Conservation (phyloP, 2,113 vertebrate genomes). For the Pitta sordida region DNA sequence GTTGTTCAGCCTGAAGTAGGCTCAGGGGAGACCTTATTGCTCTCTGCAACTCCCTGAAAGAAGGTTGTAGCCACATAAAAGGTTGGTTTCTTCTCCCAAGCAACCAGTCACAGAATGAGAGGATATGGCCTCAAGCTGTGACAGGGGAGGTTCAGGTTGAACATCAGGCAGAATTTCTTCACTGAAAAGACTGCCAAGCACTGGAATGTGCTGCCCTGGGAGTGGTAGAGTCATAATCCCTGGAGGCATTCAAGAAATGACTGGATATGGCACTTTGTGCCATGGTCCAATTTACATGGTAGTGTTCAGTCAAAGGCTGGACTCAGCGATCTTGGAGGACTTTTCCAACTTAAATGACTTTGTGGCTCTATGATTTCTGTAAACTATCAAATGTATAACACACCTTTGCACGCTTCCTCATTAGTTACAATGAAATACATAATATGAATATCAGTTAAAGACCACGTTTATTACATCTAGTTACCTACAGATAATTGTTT, state of each 20-base stretch:
- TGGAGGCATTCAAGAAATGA: background rate
- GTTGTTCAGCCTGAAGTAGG: background rate
- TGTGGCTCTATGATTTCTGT: rapidly evolving
- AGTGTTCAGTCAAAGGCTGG: background rate
- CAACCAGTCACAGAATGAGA: background rate
- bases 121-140: background rate
- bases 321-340: background rate
- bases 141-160: background rate
- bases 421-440: background rate
- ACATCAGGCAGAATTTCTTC: background rate
- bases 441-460: background rate
- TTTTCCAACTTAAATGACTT: background rate
- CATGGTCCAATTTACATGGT: background rate
- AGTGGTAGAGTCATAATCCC: background rate
- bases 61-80: background rate
- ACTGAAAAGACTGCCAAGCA: background rate
- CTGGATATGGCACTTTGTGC: background rate
- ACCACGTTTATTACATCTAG: background rate
- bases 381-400: background rate
- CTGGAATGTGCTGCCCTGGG: background rate
- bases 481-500: background rate
- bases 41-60: background rate
- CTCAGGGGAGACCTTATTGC: background rate
- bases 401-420: background rate
- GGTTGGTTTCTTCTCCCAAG: background rate